Percentiles rank a stretch among this genome's conserved stretches.
Conservation (phyloP, 2,113 vertebrate genomes). For the Passerina amoena region DNA sequence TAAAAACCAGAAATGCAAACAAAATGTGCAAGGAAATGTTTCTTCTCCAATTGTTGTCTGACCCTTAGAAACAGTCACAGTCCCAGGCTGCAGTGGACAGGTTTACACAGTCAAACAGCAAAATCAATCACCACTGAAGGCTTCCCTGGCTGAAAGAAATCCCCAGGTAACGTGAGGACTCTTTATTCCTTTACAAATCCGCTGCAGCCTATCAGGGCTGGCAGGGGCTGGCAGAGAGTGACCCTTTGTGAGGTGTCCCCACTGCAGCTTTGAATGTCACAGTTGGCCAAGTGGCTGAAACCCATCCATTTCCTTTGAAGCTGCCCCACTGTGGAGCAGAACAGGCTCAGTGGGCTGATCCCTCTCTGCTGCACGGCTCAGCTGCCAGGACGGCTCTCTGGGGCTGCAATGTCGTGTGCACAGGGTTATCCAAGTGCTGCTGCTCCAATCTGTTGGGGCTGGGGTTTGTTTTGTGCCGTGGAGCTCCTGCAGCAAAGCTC, state of each 20-base stretch:
- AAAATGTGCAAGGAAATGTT: background rate
- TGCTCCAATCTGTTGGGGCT: background rate
- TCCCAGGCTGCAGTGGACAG: background rate
- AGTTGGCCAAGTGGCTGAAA: background rate
- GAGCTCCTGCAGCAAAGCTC: background rate
- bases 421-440: background rate
- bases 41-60: background rate
- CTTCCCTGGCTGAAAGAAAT: constrained; percentile 25
- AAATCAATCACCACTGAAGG: background rate
- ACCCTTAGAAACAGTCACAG: background rate
- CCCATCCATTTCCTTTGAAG: background rate
- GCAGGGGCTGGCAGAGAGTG: background rate
- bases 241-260: background rate
- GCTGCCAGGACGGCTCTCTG: background rate
- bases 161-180: background rate
- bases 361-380: background rate
- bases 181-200: background rate
- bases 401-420: background rate
- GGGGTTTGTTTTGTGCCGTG: background rate
- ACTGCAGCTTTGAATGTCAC: background rate
- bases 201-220: background rate
- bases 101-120: background rate
- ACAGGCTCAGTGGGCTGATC: background rate
- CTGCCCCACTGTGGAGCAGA: background rate
- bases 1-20: background rate